Evolutionary conservation across 2,888 invertebrate species (phyloP).

Genomic region (Taenaris catops): DNA sequence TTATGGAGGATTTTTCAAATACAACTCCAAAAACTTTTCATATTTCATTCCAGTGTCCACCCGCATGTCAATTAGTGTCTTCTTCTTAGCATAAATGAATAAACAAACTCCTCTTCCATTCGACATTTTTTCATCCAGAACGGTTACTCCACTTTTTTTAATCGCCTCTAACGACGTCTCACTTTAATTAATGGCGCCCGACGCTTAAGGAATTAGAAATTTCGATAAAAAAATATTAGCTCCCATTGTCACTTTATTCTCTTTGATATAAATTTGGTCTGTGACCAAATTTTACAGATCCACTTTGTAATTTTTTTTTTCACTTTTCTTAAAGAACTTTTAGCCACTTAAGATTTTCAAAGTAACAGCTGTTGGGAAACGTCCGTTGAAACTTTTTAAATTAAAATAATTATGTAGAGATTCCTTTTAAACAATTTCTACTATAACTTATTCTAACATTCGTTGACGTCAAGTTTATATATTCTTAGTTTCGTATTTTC

Average conservation of each 20-base stretch:
- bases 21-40: too few relatives aligned
- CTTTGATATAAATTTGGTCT: constrained; percentile 13
- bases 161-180: constrained; percentile 63
- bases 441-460: too few relatives aligned
- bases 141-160: constrained; percentile 54
- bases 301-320: constrained; percentile 6
- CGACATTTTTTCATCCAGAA: constrained; percentile 51
- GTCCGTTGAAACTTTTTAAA: too few relatives aligned
- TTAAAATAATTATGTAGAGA: too few relatives aligned
- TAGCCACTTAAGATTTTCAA: neutral
- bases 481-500: too few relatives aligned
- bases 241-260: constrained; percentile 25
- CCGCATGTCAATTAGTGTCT: constrained; percentile 1
- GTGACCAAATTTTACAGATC: constrained; percentile 10
- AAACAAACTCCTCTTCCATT: constrained; percentile 25
- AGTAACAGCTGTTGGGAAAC: neutral
- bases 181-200: constrained; percentile 63
- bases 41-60: neutral
- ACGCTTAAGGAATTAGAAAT: constrained; percentile 51
- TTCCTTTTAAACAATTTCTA: too few relatives aligned
- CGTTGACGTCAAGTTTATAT: too few relatives aligned
- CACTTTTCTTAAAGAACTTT: neutral
- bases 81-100: constrained; percentile 11
- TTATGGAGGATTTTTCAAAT: too few relatives aligned
- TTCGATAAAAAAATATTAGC: constrained; percentile 40